These are phyloP conservation scores for Caenorhabditis remanei DNA, from an alignment of 1,140 invertebrate species.

Conservation along the genomic window DNA sequence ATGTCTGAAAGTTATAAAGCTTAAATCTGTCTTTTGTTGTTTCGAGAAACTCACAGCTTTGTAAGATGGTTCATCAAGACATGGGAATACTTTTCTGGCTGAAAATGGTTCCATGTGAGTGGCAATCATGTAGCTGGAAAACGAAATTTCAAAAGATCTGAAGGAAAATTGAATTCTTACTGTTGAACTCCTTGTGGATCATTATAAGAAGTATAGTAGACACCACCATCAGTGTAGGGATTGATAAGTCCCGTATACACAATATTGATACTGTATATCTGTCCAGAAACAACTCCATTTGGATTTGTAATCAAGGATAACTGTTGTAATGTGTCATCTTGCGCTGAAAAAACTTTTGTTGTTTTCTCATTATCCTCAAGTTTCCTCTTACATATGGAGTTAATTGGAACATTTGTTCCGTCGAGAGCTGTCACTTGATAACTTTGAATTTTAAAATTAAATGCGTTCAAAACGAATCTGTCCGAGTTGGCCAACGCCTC, in stretches of 20 bases:
- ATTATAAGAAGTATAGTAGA: slow-evolving; percentile 63
- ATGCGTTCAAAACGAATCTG: slow-evolving; percentile 35
- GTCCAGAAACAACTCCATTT: neutral
- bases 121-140: slow-evolving; percentile 63
- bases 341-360: neutral
- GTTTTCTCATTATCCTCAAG: neutral
- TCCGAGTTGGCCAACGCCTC: slow-evolving; percentile 6
- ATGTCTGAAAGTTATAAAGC: slow-evolving; percentile 36
- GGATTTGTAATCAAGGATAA: slow-evolving; percentile 34
- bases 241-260: slow-evolving; percentile 60
- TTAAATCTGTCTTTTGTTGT: neutral
- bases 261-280: slow-evolving; percentile 55
- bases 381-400: slow-evolving; percentile 28
- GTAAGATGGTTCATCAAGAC: slow-evolving; percentile 62
- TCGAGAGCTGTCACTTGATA: slow-evolving; percentile 1
- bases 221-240: slow-evolving; percentile 56
- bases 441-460: slow-evolving; percentile 15
- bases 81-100: slow-evolving; percentile 62
- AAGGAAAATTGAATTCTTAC: slow-evolving; percentile 17
- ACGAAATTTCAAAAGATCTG: no score
- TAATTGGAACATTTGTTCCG: slow-evolving; percentile 28
- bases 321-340: slow-evolving; percentile 29
- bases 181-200: slow-evolving; percentile 57
- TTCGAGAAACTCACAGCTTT: slow-evolving; percentile 49
- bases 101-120: slow-evolving; percentile 64